Evolutionary conservation across 2,888 invertebrate genomes (phyloP).

Genomic region (Volucella inanis): DNA sequence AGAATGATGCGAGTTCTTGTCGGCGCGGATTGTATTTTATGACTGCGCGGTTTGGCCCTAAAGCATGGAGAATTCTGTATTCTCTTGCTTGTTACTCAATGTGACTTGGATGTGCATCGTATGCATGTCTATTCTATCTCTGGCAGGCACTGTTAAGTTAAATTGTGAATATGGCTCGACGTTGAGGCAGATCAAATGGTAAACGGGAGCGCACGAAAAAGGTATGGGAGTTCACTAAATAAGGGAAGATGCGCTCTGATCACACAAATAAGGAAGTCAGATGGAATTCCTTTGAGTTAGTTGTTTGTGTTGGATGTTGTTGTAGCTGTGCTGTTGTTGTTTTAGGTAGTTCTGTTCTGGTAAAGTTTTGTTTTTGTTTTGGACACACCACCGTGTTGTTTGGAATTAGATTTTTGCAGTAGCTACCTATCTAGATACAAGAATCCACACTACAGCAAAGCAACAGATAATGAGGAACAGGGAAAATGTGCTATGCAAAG

Average conservation of each 20-base stretch:
- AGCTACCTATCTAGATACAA: background rate
- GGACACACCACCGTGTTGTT: slow-evolving; percentile 8
- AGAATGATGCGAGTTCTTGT: slow-evolving; percentile 59
- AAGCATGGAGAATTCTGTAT: slow-evolving; percentile 43
- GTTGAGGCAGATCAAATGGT: slow-evolving; percentile 51
- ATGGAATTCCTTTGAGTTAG: slow-evolving; percentile 52
- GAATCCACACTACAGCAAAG: too few species aligned
- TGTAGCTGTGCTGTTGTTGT: slow-evolving; percentile 3
- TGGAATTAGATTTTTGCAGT: slow-evolving; percentile 30
- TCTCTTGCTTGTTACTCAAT: slow-evolving; percentile 16
- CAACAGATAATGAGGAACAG: background rate
- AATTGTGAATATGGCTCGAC: slow-evolving; percentile 35
- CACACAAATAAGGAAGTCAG: slow-evolving; percentile 68
- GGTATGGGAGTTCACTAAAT: slow-evolving; percentile 67
- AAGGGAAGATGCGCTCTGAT: slow-evolving; percentile 48
- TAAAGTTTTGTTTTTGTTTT: slow-evolving; percentile 49
- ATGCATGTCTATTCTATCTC: slow-evolving; percentile 32
- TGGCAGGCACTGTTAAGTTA: slow-evolving; percentile 38
- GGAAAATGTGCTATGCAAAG: slow-evolving; percentile 23
- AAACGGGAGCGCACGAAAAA: slow-evolving; percentile 67
- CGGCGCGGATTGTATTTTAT: slow-evolving; percentile 69
- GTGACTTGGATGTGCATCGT: slow-evolving; percentile 26
- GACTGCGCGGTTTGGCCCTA: slow-evolving; percentile 62
- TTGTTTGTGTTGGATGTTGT: slow-evolving; percentile 26
- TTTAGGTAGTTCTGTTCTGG: slow-evolving; percentile 46